phyloP scores from a whole-genome alignment of 2,888 invertebrate species.

The Cantharis flavilabris region DNA sequence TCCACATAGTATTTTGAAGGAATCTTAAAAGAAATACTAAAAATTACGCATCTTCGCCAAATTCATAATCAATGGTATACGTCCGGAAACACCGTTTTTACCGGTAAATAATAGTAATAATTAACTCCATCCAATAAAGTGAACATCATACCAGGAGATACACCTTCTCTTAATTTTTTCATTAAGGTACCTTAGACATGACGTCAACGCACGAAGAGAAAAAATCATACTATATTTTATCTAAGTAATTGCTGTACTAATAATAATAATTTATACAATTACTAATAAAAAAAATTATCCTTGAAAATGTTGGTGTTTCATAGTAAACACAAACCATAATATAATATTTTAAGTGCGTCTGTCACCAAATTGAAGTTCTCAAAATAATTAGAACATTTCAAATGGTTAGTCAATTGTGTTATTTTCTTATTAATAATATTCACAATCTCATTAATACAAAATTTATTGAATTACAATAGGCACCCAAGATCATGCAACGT shows the following conservation, averaged over 20 bases:
- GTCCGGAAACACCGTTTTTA: neutral
- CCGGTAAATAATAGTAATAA: neutral
- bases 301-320: neutral
- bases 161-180: neutral
- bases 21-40: too few relatives aligned
- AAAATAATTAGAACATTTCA: neutral
- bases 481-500: neutral
- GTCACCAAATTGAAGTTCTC: neutral
- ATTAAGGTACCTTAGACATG: neutral
- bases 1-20: too few relatives aligned
- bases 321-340: neutral
- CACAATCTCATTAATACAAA: neutral
- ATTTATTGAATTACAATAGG: neutral
- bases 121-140: neutral
- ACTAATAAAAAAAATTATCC: neutral
- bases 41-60: neutral
- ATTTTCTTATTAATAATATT: neutral
- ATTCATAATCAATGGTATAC: neutral
- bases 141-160: neutral
- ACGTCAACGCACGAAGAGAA: neutral
- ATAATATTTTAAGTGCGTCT: neutral
- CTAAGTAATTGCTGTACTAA: neutral
- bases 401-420: neutral
- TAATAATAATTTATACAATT: neutral
- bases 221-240: neutral